Percentiles rank a stretch among this genome's conserved stretches.
phyloP scores from a whole-genome alignment of 1,140 invertebrate genomes.

The Andricus grossulariae region DNA sequence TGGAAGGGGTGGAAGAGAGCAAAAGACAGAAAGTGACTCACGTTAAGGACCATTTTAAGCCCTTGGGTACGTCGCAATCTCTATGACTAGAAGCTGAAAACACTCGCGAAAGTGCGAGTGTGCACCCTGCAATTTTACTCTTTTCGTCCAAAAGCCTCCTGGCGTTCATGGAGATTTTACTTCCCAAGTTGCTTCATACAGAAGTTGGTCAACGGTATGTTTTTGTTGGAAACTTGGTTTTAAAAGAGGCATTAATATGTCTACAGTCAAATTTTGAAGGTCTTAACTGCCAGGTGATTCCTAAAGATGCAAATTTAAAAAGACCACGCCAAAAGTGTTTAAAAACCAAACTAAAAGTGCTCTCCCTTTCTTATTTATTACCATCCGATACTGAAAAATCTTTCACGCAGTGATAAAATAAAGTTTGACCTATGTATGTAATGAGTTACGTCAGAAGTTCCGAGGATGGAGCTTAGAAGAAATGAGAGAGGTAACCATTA shows the following conservation, averaged over 20 bases:
- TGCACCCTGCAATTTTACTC: not conserved
- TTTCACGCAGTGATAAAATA: too few relatives aligned
- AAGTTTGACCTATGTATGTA: not conserved
- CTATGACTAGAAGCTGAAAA: not conserved
- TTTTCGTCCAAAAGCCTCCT: not conserved
- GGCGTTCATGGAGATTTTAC: not conserved
- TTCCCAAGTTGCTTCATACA: too few relatives aligned
- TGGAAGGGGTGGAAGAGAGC: not conserved
- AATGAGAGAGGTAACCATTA: slow-evolving; percentile 9
- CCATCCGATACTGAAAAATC: too few relatives aligned
- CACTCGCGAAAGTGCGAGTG: not conserved
- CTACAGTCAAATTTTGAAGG: too few relatives aligned
- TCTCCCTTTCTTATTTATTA: too few relatives aligned
- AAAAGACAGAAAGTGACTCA: not conserved
- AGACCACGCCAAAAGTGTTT: too few relatives aligned
- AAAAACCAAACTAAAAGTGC: too few relatives aligned
- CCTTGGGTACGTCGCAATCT: not conserved
- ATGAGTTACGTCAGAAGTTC: slow-evolving; percentile 5
- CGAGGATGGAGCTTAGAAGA: slow-evolving; percentile 1
- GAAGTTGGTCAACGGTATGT: too few relatives aligned
- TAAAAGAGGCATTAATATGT: too few relatives aligned
- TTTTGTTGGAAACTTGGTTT: too few relatives aligned
- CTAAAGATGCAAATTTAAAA: too few relatives aligned
- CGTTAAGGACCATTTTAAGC: slow-evolving; percentile 15
- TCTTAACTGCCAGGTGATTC: too few relatives aligned